Base-by-base conservation (phyloP, 2,888 invertebrate genomes). In the Cheilosia grossa region DNA sequence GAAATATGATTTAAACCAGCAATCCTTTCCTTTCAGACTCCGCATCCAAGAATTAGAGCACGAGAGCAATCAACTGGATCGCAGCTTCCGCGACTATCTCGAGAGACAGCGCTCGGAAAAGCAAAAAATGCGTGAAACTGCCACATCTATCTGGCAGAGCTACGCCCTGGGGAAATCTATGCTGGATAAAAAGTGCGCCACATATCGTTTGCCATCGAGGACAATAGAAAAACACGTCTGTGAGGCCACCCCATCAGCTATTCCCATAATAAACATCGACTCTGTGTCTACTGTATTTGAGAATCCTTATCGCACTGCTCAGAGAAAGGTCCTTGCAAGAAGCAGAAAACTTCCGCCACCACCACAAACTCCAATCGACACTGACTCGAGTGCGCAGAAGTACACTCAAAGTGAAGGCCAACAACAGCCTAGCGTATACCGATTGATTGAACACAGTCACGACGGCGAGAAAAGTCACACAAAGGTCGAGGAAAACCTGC, bases 41-140 rank as follows among this genome's bases (percentile, higher is more conserved):
- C 91, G 91, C 9, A 89, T 92, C 69, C 88, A 89, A 69, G 89
- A 91, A 85, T 78, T 92, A 47, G 92, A 92, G 77, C 85, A 89
- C 56, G 91, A 92, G 87, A 91, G 91, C 74, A 89, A 90, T 86
- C 88, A 90, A 80, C 79, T 92, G 47, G 91, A 92, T 79, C 87
- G 89, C 59, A 90, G 88, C 30, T 91, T 92, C 47, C 88, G 89
- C 15, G 88, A 87, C 3, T 92, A 91, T 70, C 58, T 92, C 61
- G 89, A 90, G 44, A 88, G 88, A 10, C 89, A 89, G 44, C 87
- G 88, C 4, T 51, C 69, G 3, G 86, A 89, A 30, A 88, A 89
- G 56, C 61, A 82, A 63, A 67, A 86, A 42, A 27, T 78, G 27
- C 81, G 73, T 47, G 87, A 70, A 44, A 88, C 30, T 70, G 82